Evolutionary conservation across 2,888 invertebrate genomes (phyloP).

Genomic region (Dexiosoma caninum): DNA sequence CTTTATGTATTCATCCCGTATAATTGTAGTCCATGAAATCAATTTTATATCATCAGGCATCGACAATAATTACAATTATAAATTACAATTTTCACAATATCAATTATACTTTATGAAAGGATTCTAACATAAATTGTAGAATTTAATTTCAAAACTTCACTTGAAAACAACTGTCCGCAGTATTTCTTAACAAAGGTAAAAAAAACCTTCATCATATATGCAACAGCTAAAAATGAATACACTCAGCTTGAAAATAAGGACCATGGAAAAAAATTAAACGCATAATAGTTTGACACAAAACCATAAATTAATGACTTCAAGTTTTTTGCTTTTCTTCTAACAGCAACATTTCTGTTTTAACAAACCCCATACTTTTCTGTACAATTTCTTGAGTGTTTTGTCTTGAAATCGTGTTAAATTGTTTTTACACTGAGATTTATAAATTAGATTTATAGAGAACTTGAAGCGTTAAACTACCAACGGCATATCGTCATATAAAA

Average conservation of each 20-base stretch:
- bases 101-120: too few relatives aligned
- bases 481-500: too few relatives aligned
- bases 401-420: constrained; percentile 47
- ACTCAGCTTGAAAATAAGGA: background rate
- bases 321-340: constrained; percentile 10
- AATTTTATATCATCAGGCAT: too few relatives aligned
- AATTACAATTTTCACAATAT: too few relatives aligned
- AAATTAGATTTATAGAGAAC: constrained; percentile 70
- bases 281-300: constrained; percentile 25
- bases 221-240: background rate
- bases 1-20: too few relatives aligned
- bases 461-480: constrained; percentile 68
- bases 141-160: background rate
- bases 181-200: background rate
- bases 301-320: constrained; percentile 39
- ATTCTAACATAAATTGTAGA: too few relatives aligned
- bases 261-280: background rate
- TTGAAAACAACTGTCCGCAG: background rate
- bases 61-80: too few relatives aligned
- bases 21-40: too few relatives aligned
- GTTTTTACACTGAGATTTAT: constrained; percentile 52
- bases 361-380: too few relatives aligned
- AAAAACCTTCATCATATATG: too few relatives aligned
- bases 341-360: background rate
- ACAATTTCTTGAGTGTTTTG: constrained; percentile 37